Evolutionary conservation across 1,140 invertebrate species (phyloP), one percentile per base, ranked within the genome.

Genomic region (Hetaerina americana): DNA sequence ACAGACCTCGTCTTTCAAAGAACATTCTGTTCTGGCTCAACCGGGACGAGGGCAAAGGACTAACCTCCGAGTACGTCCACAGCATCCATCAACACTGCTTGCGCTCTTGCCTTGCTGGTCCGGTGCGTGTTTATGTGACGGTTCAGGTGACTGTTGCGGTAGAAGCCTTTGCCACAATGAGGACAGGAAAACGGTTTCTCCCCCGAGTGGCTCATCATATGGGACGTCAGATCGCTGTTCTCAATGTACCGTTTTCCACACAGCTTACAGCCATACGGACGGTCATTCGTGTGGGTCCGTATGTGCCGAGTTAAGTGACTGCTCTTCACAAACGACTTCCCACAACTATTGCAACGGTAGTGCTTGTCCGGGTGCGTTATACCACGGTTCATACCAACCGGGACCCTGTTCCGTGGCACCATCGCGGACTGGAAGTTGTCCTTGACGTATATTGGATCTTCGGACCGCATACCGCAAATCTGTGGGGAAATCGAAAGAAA

Each of bases 221-320:
- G 83, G 31, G 75, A 80, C 31, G 73, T 74, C 40, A 75, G 68
- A 66, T 73, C 74, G 67, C 73, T 75, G 31, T 76, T 75, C 29
- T 75, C 72, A 5, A 73, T 72, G 68, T 74, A 77, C 3, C 72
- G 71, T 75, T 81, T 82, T 3, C 78, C 79, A 69, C 82, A 83
- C 25, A 80, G 76, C n/a, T 78, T 79, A 77, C 87, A 89, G 71
- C 81, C 80, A 77, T 84, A 85, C n/a, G 86, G 86, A 72, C 85
- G 81, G 75, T 87, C 86, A 15, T 85, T 79, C 0, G 80, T 82
- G 71, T 83, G 81, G 10, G 76, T 78, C n/a, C 76, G 68, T 22
- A 79, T 76, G 69, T 80, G 79, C 8, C 76, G 76, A 66, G 77
- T 78, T n/a, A 78, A 73, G 68, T 78, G 77, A 26, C 73, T 75